Evolutionary conservation across 2,888 invertebrate species (phyloP).

Genomic region (Protophormia terraenovae): DNA sequence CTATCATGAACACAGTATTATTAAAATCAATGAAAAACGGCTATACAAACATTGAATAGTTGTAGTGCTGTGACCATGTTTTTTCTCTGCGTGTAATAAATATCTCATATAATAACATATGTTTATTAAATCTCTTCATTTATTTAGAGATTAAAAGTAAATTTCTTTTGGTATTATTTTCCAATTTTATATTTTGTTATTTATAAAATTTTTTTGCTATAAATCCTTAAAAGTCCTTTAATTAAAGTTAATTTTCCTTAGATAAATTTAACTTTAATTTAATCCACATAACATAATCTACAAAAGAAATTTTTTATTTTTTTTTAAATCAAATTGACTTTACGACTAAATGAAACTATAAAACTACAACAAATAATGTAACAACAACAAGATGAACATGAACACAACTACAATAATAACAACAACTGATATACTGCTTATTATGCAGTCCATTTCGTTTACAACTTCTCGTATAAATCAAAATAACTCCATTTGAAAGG

Average conservation of each 20-base stretch:
- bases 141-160: no score
- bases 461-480: constrained; percentile 58
- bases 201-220: no score
- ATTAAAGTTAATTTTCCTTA: background rate
- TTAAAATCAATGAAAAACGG: no score
- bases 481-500: constrained; percentile 43
- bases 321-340: constrained; percentile 49
- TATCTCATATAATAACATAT: no score
- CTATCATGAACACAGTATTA: no score
- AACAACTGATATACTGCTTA: constrained; percentile 23
- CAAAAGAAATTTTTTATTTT: background rate
- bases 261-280: background rate
- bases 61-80: no score
- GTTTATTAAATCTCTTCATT: no score
- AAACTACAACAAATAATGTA: background rate
- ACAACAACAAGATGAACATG: background rate
- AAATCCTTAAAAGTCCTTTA: background rate
- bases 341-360: background rate
- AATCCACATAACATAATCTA: constrained; percentile 10
- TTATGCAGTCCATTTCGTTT: constrained; percentile 54
- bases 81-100: no score
- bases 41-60: no score
- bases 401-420: no score
- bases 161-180: no score
- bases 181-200: no score